Conservation (phyloP, 2,888 invertebrate species). For the Hyppa rectilinea region DNA sequence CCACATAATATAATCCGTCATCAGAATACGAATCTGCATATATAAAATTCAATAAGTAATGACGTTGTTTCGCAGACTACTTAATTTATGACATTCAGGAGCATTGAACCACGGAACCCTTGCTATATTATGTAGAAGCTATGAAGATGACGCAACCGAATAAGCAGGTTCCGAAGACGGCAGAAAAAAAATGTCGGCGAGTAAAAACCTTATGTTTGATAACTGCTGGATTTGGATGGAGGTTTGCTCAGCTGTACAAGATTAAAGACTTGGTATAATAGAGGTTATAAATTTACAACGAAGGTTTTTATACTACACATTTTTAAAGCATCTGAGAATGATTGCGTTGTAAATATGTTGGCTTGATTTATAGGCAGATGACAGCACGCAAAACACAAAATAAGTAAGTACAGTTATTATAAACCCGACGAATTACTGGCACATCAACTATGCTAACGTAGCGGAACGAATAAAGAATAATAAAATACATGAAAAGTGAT, state of each 20-base stretch:
- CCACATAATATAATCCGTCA: neutral
- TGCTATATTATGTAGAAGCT: constrained; percentile 28
- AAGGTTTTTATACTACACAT: constrained; percentile 8
- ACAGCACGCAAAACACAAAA: neutral
- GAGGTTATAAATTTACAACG: constrained; percentile 29
- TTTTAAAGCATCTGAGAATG: neutral
- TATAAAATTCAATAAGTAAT: constrained; percentile 12
- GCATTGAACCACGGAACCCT: constrained; percentile 50
- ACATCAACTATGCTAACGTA: neutral
- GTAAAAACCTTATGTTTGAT: constrained; percentile 42
- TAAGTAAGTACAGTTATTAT: constrained; percentile 14
- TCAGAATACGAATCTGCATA: neutral
- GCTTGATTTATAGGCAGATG: neutral
- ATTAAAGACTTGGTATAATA: constrained; percentile 16
- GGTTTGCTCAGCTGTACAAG: constrained; percentile 35
- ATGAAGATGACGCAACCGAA: constrained; percentile 63
- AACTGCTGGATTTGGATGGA: constrained; percentile 4
- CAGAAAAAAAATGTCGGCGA: constrained; percentile 39
- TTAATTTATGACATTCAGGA: constrained; percentile 14
- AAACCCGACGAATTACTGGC: neutral
- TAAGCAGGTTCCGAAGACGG: constrained; percentile 39
- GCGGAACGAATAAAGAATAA: neutral
- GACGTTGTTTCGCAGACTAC: neutral
- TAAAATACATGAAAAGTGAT: neutral
- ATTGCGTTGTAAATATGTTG: neutral